Base-by-base conservation (phyloP, 2,888 invertebrate species). In the Sphaerophoria rueppellii region DNA sequence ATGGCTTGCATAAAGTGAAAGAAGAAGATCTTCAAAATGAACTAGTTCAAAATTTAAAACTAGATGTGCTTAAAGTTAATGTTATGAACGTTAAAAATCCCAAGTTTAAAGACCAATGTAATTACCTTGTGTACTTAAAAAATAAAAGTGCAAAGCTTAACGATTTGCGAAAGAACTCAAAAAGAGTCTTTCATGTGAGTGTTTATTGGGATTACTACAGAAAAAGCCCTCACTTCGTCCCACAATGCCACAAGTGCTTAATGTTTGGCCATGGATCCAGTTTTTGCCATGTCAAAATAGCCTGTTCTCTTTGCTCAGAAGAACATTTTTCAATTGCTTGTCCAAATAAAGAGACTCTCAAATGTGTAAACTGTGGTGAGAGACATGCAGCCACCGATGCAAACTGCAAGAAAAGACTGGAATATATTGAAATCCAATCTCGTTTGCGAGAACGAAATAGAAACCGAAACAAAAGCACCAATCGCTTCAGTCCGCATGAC, bases 311-410 rank as follows among this genome's bases (percentile, higher is more conserved):
- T 14, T 37, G 57, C 37, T 50, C 35, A 4, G 52, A 65, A 14
- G 16, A 35, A 2, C 52, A 40, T 40, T 35, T 14, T 63, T 50
- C 12, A 14, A n/a, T 48, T 37, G 37, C 52, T 40, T 67, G 65
- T 35, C 48, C 52, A 4, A 37, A 67, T 37, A 52, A 4, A 16
- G 52, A 67, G 37, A n/a, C 16, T 52, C 65, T 35, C 14, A 67
- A 67, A 67, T 67, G 65, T 52, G 65, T 67, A 11, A 67, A 67
- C 65, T 67, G 65, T 67, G 65, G 65, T 52, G 40, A 67, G 54
- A 37, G 54, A 52, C 65, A 67, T 14, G 4, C 50, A 14, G 52
- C 50, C 50, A 65, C 65, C 37, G 65, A 65, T 34, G 52, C 35
- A 50, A 35, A 4, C 14, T 61, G 48, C 48, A 61, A n/a, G n/a